These are phyloP conservation scores for Anguilla marmorata DNA, from an alignment of 2,797 vertebrate species.

Conservation along the genomic window DNA sequence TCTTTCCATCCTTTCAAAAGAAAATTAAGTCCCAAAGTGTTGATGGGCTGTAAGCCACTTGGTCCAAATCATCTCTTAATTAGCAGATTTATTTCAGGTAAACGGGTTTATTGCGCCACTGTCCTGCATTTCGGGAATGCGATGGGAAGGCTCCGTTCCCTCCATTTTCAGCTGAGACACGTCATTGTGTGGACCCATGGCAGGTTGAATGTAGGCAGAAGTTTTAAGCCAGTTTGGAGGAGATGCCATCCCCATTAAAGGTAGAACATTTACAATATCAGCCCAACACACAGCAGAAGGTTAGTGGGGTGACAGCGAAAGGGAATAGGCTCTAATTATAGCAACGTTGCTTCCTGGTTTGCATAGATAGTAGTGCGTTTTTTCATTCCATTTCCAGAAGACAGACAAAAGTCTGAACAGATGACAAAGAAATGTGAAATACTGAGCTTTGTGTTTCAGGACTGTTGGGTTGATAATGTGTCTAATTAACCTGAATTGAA, in stretches of 20 bases:
- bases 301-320: constrained; percentile 35
- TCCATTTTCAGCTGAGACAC: constrained; percentile 80
- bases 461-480: not conserved
- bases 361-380: not conserved
- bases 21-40: constrained; percentile 58
- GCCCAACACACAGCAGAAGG: constrained; percentile 56
- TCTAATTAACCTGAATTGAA: too few relatives aligned
- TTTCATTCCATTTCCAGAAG: constrained; percentile 40
- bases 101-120: constrained; percentile 56
- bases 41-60: constrained; percentile 60
- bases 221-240: constrained; percentile 70
- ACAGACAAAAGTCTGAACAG: not conserved
- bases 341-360: constrained; percentile 68
- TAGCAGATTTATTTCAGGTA: constrained; percentile 49
- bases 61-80: constrained; percentile 71
- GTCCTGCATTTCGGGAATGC: constrained; percentile 63
- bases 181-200: constrained; percentile 77
- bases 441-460: constrained; percentile 36
- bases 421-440: constrained; percentile 54
- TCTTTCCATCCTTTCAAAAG: constrained; percentile 44
- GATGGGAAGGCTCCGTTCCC: constrained; percentile 64
- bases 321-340: constrained; percentile 59
- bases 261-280: constrained; percentile 68
- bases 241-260: constrained; percentile 82
- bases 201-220: constrained; percentile 75